A percentile compares a stretch with the other conserved stretches of the same genome.
phyloP scores from a whole-genome alignment of 2,888 invertebrate species.

The Melinaea menophilus region DNA sequence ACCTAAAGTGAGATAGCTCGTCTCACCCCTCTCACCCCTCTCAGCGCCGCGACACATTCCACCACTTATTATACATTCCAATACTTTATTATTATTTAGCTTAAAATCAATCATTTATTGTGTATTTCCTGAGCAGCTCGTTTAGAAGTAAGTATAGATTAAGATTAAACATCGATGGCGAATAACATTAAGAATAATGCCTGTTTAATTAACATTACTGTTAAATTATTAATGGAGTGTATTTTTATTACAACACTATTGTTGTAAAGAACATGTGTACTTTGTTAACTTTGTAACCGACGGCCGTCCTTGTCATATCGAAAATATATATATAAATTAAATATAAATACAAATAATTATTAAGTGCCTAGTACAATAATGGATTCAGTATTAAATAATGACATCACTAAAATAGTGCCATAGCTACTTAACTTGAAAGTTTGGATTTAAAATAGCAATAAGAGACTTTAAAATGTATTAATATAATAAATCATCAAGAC shows the following conservation, averaged over 20 bases:
- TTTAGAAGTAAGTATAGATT: no score
- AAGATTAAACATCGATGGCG: no score
- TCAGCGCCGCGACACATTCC: not conserved
- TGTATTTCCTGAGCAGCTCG: no score
- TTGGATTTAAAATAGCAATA: no score
- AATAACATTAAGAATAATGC: no score
- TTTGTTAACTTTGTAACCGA: not conserved
- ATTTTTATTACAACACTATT: no score
- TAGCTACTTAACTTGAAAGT: conserved; percentile 35
- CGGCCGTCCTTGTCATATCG: conserved; percentile 5
- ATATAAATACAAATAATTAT: conserved; percentile 30
- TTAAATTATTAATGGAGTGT: no score
- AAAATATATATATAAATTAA: conserved; percentile 23
- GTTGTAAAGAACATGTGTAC: no score
- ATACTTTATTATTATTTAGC: not conserved
- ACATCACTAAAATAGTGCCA: conserved; percentile 49
- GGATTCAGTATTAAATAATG: conserved; percentile 53
- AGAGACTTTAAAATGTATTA: no score
- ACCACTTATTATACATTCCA: not conserved
- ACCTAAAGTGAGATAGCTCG: conserved; percentile 58
- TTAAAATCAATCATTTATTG: no score
- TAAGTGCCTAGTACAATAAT: conserved; percentile 49
- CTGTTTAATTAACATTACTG: no score
- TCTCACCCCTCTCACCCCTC: conserved; percentile 12
- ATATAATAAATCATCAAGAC: no score